These are phyloP conservation scores for Columba livia DNA, from an alignment of 2,113 vertebrate genomes.

Conservation along the genomic window DNA sequence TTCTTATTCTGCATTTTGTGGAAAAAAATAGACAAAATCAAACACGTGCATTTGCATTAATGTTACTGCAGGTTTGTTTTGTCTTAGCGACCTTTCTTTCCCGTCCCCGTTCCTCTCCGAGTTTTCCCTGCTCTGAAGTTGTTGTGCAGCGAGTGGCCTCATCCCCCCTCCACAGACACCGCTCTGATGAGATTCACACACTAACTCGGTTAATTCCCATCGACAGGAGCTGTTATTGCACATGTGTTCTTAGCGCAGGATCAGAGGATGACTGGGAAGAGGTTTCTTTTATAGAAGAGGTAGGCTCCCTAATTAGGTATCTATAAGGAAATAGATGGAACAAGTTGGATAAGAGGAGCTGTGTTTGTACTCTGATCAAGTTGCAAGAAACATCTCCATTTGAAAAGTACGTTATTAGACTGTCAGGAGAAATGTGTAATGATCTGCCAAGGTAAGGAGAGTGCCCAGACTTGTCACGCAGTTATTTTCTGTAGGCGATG, in stretches of 20 bases:
- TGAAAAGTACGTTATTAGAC: background rate
- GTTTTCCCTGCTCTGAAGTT: background rate
- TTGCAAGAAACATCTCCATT: background rate
- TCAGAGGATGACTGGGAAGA: background rate
- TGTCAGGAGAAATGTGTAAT: background rate
- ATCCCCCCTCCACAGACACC: background rate
- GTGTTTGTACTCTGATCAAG: background rate
- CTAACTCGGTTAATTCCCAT: too few species aligned
- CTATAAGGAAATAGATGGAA: background rate
- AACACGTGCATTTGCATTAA: rapidly evolving
- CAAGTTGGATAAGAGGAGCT: background rate
- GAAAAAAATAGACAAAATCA: background rate
- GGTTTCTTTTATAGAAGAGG: background rate
- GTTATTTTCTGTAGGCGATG: conserved; percentile 18
- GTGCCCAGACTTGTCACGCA: conserved; percentile 9
- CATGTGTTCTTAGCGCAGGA: background rate
- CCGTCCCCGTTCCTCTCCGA: too few species aligned
- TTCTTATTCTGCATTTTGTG: too few species aligned
- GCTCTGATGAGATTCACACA: background rate
- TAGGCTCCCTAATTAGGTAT: background rate
- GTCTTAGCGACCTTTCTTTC: background rate
- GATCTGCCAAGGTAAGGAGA: conserved; percentile 5
- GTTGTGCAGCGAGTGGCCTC: rapidly evolving
- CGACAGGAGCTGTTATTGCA: background rate
- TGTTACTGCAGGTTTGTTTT: background rate